phyloP scores from a whole-genome alignment of 2,888 invertebrate species.

The Drosophila antonietae region DNA sequence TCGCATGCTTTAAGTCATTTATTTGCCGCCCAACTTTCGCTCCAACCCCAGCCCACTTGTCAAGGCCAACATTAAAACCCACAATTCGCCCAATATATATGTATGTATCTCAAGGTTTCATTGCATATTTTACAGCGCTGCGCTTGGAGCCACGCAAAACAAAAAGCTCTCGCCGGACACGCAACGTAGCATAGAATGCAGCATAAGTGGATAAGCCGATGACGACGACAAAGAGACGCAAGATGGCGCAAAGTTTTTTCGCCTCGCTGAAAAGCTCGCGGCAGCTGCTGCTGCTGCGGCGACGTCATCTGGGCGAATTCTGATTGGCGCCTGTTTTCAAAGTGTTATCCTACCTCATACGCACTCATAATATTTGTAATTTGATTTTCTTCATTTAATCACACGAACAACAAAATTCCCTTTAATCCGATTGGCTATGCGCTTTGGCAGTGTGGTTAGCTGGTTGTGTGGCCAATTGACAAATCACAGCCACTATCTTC shows the following conservation, averaged over 20 bases:
- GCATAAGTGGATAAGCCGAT: constrained; percentile 45
- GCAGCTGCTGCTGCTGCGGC: background rate
- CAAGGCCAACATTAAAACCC: constrained; percentile 23
- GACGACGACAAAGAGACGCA: constrained; percentile 35
- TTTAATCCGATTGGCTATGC: constrained; percentile 85
- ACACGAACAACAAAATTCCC: constrained; percentile 1
- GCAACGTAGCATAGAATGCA: constrained; percentile 70
- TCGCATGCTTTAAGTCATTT: constrained; percentile 44
- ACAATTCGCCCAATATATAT: constrained; percentile 10
- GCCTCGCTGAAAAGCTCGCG: constrained; percentile 40
- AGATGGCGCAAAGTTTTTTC: constrained; percentile 63
- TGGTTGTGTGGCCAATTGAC: constrained; percentile 92
- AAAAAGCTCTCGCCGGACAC: constrained; percentile 58
- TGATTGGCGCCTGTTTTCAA: constrained; percentile 27
- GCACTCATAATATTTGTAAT: constrained; percentile 3
- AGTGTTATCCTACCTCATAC: background rate
- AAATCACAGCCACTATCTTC: constrained; percentile 96
- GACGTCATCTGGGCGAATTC: constrained; percentile 14
- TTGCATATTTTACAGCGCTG: constrained; percentile 80
- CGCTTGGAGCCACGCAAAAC: constrained; percentile 34
- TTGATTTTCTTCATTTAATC: constrained; percentile 10
- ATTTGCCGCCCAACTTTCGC: constrained; percentile 5
- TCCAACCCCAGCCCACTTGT: constrained; percentile 7
- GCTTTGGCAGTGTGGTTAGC: constrained; percentile 99
- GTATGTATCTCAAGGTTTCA: constrained; percentile 35